A percentile compares a stretch with the other conserved stretches of the same genome.
phyloP scores from a whole-genome alignment of 2,113 vertebrate species.

The Potamarius usumacintae region DNA sequence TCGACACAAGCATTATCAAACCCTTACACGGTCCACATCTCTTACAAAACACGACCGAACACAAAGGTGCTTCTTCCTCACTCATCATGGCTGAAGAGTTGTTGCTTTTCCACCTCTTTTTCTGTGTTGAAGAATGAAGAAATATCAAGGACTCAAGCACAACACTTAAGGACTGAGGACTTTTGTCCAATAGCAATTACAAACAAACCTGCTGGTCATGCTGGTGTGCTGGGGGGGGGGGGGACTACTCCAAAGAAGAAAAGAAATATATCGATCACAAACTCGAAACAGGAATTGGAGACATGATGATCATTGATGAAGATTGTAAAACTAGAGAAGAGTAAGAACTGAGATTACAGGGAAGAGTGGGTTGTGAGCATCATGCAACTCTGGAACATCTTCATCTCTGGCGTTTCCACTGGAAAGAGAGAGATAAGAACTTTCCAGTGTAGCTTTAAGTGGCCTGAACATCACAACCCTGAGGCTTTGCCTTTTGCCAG shows the following conservation, averaged over 20 bases:
- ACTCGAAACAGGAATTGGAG: neutral
- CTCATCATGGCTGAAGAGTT: slow-evolving; percentile 15
- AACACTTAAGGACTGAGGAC: neutral
- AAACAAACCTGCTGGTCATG: neutral
- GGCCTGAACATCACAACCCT: neutral
- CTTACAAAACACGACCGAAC: slow-evolving; percentile 41
- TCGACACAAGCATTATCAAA: neutral
- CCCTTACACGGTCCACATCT: neutral
- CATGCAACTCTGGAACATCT: neutral
- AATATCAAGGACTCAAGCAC: neutral
- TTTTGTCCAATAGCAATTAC: neutral
- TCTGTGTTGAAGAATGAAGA: neutral
- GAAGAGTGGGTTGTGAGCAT: neutral
- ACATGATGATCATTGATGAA: neutral
- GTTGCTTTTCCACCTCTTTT: slow-evolving; percentile 31
- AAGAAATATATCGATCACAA: neutral
- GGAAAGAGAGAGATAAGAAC: neutral
- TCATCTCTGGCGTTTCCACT: neutral
- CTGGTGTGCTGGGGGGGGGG: neutral
- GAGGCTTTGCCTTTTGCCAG: too few species aligned
- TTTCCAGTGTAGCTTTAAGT: neutral
- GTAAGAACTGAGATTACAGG: neutral
- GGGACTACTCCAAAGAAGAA: neutral
- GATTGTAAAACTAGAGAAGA: neutral
- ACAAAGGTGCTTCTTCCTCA: neutral